A percentile compares a stretch with the other conserved stretches of the same genome.
Conservation (phyloP, 1,140 invertebrate genomes). For the Hylyphantes graminicola region DNA sequence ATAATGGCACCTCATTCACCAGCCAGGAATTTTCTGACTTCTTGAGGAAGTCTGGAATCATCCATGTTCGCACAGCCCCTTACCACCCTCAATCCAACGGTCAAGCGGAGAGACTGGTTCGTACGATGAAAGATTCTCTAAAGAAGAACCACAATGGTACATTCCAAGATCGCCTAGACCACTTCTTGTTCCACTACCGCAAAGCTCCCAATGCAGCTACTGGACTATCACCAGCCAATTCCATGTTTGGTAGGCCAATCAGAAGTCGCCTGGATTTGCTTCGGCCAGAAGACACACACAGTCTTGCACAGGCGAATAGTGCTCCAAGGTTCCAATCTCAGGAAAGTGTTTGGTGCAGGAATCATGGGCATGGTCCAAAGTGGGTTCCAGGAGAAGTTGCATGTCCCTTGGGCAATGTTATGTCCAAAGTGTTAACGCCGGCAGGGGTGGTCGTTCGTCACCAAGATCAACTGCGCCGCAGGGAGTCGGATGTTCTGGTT, state of each 20-base stretch:
- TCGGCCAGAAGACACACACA: neutral
- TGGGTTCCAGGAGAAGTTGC: constrained; percentile 3
- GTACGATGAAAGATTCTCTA: constrained; percentile 53
- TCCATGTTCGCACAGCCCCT: constrained; percentile 66
- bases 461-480: neutral
- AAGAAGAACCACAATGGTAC: constrained; percentile 11
- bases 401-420: constrained; percentile 6
- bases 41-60: constrained; percentile 66
- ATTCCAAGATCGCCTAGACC: neutral
- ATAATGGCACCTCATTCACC: constrained; percentile 69
- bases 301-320: neutral
- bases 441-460: neutral
- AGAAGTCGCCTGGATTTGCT: constrained; percentile 30
- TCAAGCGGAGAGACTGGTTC: constrained; percentile 65
- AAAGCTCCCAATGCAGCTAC: neutral
- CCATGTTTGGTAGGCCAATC: constrained; percentile 16
- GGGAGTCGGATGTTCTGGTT: neutral
- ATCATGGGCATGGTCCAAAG: constrained; percentile 4
- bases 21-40: constrained; percentile 68
- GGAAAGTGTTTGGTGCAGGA: constrained; percentile 3
- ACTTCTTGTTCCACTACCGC: constrained; percentile 27
- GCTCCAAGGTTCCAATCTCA: neutral
- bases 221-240: constrained; percentile 7
- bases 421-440: neutral
- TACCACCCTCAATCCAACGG: constrained; percentile 69